Evolutionary conservation across 2,888 invertebrate species (phyloP), one percentile per base, ranked within the genome.

Genomic region (Bombylius major): DNA sequence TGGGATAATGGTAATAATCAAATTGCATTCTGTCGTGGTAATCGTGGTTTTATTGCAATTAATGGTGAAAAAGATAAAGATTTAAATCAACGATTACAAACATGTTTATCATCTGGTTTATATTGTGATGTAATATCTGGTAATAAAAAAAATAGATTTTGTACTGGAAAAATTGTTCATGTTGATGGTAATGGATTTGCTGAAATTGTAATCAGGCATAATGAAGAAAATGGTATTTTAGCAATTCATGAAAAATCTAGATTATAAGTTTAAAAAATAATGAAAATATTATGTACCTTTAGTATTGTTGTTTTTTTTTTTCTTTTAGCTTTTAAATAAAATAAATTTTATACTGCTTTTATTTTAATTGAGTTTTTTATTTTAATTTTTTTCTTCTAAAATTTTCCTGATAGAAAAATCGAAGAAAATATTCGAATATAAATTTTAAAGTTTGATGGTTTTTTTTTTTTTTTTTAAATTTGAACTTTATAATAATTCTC

Each of bases 1-100:
- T 88, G 87, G 85, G 82, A 83, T 65, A 84, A 86, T 59, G 81
- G 79, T 7, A 78, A 79, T 66, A 83, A 87, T 65, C 88, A 89
- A 70, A 86, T 90, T 46, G 84, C 88, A 0, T 90, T 88, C 73
- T 83, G 86, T 63, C 79, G 89, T 13, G 87, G 87, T 0, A 77
- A 79, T 51, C 77, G 76, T 63, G 62, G 60, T 7, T 61, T 62
- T 44, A 34, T 62, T 14, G 57, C 50, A 11, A 8, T 63, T 5
- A 63, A 63, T 53, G 60, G 57, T 48, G 62, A 50, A 23, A 49
- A 12, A 6, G n/a, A 12, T 42, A 42, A 11, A 42, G 39, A 42
- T 42, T 11, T 42, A 11, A 11, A 42, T 42, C 39, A 42, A 11
- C 7, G 3, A 11, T 11, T 42, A 42, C 39, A 75, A 62, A 80